A percentile compares a stretch with the other conserved stretches of the same genome.
These are phyloP conservation scores for Montipora cactus DNA, from an alignment of 64 coral and sea anemone species.

Conservation along the genomic window DNA sequence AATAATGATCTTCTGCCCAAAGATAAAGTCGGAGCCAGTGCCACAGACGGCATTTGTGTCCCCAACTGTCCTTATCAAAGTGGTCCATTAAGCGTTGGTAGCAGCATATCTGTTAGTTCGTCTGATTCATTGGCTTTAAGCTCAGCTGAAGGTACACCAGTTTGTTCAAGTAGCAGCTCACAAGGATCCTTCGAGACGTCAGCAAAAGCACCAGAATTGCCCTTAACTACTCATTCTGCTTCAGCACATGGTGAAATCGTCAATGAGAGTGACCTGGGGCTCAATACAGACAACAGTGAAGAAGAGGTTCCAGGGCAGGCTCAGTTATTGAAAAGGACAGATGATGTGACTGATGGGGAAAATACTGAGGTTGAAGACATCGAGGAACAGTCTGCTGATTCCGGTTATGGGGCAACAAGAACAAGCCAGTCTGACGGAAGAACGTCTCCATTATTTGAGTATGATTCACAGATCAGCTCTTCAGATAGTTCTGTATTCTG, in stretches of 20 bases:
- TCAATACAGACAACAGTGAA: too few species aligned
- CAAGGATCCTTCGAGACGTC: background rate
- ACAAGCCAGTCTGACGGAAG: background rate
- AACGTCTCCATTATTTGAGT: background rate
- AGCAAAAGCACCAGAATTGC: background rate
- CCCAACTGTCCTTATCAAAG: background rate
- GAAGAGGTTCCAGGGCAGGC: background rate
- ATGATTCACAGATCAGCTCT: too few species aligned
- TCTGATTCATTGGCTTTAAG: too few species aligned
- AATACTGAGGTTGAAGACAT: background rate
- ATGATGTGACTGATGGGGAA: background rate
- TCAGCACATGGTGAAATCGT: background rate
- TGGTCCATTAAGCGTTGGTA: too few species aligned
- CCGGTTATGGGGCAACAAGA: background rate
- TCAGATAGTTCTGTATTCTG: too few species aligned
- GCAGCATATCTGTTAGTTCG: too few species aligned
- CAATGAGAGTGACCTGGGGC: background rate
- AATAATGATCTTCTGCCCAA: background rate
- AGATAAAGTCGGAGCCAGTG: background rate
- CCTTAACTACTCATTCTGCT: background rate
- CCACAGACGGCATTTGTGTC: background rate
- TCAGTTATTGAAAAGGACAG: background rate
- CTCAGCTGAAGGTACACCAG: background rate
- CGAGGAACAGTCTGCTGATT: background rate
- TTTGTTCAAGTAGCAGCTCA: background rate